Evolutionary conservation across 2,797 vertebrate species (phyloP).

Genomic region (Urophycis tenuis): DNA sequence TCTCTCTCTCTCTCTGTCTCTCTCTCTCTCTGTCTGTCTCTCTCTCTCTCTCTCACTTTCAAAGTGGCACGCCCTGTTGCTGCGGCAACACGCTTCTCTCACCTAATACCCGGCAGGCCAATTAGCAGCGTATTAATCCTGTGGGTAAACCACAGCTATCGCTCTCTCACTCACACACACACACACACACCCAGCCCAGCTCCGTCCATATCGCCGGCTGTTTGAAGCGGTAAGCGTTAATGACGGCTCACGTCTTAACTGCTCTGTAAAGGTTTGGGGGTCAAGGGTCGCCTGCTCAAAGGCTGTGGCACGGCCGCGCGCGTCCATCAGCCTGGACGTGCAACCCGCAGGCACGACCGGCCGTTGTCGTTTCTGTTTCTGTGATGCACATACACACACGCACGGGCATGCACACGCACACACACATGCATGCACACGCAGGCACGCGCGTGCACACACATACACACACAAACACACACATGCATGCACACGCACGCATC

Average conservation of each 20-base stretch:
- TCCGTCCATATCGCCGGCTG: constrained; percentile 51
- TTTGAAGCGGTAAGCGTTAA: constrained; percentile 67
- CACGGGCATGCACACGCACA: too few species aligned
- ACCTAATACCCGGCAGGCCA: constrained; percentile 64
- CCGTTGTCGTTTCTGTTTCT: not conserved
- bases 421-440: too few species aligned
- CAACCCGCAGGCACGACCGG: constrained; percentile 5
- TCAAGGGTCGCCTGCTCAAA: constrained; percentile 63
- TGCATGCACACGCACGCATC: too few species aligned
- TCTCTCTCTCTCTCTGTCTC: too few species aligned
- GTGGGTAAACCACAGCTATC: constrained; percentile 61
- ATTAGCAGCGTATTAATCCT: constrained; percentile 71
- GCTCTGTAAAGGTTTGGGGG: constrained; percentile 54
- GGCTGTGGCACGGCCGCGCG: constrained; percentile 58
- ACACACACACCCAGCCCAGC: constrained; percentile 19
- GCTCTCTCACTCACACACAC: constrained; percentile 22
- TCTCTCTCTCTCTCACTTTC: constrained; percentile 27
- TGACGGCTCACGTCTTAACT: constrained; percentile 64
- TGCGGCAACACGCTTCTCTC: constrained; percentile 50
- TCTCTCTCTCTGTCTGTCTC: too few species aligned
- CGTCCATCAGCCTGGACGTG: constrained; percentile 16
- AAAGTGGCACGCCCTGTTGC: constrained; percentile 38
- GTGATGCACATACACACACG: too few species aligned
- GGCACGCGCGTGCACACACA: too few species aligned
- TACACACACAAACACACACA: too few species aligned